Conservation (phyloP, 1,140 invertebrate species). For the Rhagoletis pomonella region DNA sequence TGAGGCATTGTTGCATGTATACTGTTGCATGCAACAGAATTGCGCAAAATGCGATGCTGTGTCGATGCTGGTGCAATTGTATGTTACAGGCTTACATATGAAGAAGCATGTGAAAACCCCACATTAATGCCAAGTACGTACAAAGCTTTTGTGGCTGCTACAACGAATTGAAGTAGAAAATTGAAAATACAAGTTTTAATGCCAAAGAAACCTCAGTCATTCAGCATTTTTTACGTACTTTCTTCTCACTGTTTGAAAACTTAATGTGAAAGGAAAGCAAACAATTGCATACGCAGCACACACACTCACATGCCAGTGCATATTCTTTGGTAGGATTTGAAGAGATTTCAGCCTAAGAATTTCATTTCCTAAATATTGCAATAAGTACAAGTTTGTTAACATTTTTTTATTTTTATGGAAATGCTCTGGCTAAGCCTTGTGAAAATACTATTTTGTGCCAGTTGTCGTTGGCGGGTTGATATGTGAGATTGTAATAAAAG, state of each 20-base stretch:
- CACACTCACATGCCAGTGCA: not conserved
- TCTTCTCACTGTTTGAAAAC: not conserved
- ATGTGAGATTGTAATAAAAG: not conserved
- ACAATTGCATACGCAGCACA: not conserved
- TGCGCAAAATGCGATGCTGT: not conserved
- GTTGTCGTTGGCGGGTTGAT: not conserved
- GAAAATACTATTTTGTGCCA: slow-evolving; percentile 17
- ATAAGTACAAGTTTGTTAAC: not conserved
- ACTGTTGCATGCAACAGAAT: not conserved
- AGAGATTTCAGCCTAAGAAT: not conserved
- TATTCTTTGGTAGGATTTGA: not conserved
- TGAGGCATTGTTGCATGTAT: not conserved
- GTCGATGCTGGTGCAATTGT: not conserved
- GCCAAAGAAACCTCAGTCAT: not conserved
- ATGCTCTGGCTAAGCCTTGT: slow-evolving; percentile 7
- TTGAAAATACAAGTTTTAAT: slow-evolving; percentile 27
- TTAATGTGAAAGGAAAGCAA: not conserved
- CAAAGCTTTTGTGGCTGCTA: slow-evolving; percentile 1
- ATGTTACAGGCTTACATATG: not conserved
- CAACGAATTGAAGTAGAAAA: slow-evolving; percentile 20
- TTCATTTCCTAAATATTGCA: slow-evolving; percentile 20
- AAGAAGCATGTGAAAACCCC: not conserved
- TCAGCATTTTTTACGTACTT: not conserved
- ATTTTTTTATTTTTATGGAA: not conserved
- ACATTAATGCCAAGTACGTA: not conserved